These are phyloP conservation scores for Dermatemys mawii DNA, from an alignment of 2,113 vertebrate genomes.

Conservation along the genomic window DNA sequence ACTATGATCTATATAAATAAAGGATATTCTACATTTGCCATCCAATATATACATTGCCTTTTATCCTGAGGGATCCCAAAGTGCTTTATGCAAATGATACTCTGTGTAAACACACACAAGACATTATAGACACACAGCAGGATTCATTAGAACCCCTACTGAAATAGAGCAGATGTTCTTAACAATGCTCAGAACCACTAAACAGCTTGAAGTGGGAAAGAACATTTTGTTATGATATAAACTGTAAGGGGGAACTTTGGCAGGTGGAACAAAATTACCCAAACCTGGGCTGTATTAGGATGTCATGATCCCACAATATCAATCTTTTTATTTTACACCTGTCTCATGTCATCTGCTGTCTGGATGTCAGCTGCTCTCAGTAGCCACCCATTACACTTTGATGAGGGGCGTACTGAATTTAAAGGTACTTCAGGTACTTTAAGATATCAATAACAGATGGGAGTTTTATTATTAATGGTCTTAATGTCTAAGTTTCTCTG, in stretches of 20 bases:
- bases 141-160: background rate
- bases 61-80: background rate
- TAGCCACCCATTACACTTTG: background rate
- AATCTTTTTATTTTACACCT: background rate
- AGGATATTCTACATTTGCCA: background rate
- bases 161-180: background rate
- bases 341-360: background rate
- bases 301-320: background rate
- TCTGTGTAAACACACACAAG: background rate
- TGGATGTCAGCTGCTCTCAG: background rate
- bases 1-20: background rate
- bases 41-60: background rate
- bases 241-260: background rate
- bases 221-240: background rate
- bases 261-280: constrained; percentile 35
- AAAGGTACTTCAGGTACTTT: constrained; percentile 1
- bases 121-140: background rate
- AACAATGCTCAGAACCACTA: background rate
- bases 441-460: constrained; percentile 18
- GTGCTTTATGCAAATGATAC: background rate
- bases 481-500: background rate
- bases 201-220: background rate
- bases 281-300: background rate
- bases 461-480: constrained; percentile 12
- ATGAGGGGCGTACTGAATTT: background rate